Conservation (phyloP, 2,797 vertebrate genomes). For the Gymnothorax javanicus region DNA sequence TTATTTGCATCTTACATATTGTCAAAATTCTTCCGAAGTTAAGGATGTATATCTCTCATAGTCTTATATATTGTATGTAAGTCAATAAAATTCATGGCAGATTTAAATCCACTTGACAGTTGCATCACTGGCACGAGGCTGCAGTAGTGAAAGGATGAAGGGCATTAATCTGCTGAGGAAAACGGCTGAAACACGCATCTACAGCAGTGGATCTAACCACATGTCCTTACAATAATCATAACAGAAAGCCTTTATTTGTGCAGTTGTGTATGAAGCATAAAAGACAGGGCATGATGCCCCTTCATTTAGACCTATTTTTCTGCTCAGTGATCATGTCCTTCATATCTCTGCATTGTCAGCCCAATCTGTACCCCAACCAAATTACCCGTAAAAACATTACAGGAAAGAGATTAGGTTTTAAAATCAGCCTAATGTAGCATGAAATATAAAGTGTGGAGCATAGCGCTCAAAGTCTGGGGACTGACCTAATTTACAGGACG, state of each 20-base stretch:
- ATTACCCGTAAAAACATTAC: slow-evolving; percentile 79
- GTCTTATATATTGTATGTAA: neutral
- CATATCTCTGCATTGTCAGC: slow-evolving; percentile 56
- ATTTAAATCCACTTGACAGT: neutral
- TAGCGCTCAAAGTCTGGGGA: slow-evolving; percentile 67
- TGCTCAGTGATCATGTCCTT: slow-evolving; percentile 58
- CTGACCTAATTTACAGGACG: slow-evolving; percentile 73
- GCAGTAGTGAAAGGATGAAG: neutral
- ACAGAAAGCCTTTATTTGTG: neutral
- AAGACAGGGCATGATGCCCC: slow-evolving; percentile 10
- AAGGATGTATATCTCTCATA: neutral
- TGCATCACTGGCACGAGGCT: neutral
- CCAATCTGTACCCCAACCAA: slow-evolving; percentile 72
- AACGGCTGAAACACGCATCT: neutral
- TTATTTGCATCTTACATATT: no score
- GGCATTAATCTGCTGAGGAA: neutral
- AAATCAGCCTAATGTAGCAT: slow-evolving; percentile 82
- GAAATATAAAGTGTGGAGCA: slow-evolving; percentile 79
- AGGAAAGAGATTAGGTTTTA: slow-evolving; percentile 80
- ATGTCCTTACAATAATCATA: neutral
- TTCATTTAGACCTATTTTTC: slow-evolving; percentile 41
- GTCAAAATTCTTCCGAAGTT: no score
- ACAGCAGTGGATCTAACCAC: neutral
- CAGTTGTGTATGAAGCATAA: neutral
- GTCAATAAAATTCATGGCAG: neutral